A percentile compares a stretch with the other conserved stretches of the same genome.
Conservation (phyloP, 2,888 invertebrate species). For the Aspidiotus rigidus region DNA sequence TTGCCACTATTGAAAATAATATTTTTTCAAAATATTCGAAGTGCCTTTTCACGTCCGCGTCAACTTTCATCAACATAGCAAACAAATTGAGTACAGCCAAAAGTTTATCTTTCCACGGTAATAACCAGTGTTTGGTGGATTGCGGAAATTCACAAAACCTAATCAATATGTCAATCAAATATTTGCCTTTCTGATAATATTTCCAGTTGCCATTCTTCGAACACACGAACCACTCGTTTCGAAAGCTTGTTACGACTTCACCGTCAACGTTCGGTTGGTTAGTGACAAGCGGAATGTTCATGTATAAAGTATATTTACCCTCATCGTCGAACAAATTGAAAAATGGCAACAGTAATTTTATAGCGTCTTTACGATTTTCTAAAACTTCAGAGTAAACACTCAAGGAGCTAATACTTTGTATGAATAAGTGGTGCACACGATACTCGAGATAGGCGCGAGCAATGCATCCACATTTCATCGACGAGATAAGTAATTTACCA, state of each 20-base stretch:
- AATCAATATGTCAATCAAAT: constrained; percentile 15
- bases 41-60: neutral
- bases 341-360: constrained; percentile 13
- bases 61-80: constrained; percentile 11
- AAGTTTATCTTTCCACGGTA: constrained; percentile 10
- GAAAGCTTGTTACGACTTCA: constrained; percentile 14
- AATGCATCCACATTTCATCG: neutral
- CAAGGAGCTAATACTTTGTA: neutral
- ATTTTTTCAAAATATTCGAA: constrained; percentile 12
- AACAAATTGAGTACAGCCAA: constrained; percentile 16
- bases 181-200: constrained; percentile 22
- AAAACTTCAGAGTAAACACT: constrained; percentile 15
- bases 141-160: neutral
- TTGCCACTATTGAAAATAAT: neutral
- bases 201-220: constrained; percentile 1
- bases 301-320: constrained; percentile 12
- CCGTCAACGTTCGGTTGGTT: constrained; percentile 9
- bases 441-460: constrained; percentile 5
- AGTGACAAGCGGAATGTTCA: constrained; percentile 7
- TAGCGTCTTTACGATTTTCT: constrained; percentile 16
- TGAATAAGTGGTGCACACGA: constrained; percentile 11
- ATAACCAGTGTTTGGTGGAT: constrained; percentile 8
- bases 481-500: neutral
- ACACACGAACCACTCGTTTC: neutral
- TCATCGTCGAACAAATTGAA: constrained; percentile 1